These are phyloP conservation scores for Aphaenogaster floridana DNA, from an alignment of 1,140 invertebrate species.

Conservation along the genomic window DNA sequence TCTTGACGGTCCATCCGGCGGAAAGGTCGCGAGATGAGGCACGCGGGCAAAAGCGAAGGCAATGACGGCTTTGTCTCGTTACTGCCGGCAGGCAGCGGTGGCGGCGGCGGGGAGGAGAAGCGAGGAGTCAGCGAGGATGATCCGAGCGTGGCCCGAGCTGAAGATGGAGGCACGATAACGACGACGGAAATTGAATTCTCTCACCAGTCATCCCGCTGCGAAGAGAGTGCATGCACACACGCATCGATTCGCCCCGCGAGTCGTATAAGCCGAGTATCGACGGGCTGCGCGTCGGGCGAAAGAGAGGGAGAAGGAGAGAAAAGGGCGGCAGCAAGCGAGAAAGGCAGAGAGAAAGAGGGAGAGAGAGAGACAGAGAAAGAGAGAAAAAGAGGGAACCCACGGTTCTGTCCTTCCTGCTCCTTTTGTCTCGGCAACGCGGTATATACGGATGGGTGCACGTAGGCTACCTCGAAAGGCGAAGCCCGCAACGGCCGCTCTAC, in stretches of 20 bases:
- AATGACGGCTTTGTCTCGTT: conserved; percentile 64
- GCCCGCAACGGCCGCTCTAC: conserved; percentile 40
- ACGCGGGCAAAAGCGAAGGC: conserved; percentile 46
- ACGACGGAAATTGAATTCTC: conserved; percentile 86
- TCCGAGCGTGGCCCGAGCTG: conserved; percentile 69
- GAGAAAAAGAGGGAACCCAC: conserved; percentile 35
- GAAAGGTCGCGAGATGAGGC: conserved; percentile 57
- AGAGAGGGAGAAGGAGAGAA: conserved; percentile 46
- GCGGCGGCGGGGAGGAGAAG: conserved; percentile 61
- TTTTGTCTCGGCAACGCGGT: conserved; percentile 76
- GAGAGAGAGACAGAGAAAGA: conserved; percentile 74
- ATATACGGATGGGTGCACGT: conserved; percentile 61
- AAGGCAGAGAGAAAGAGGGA: conserved; percentile 67
- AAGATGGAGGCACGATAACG: conserved; percentile 84
- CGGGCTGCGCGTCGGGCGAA: conserved; percentile 61
- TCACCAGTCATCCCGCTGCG: conserved; percentile 83
- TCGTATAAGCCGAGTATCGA: conserved; percentile 74
- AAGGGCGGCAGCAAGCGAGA: conserved; percentile 62
- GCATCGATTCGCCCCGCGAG: conserved; percentile 76
- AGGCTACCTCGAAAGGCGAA: conserved; percentile 56
- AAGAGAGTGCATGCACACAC: conserved; percentile 77
- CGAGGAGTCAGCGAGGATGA: conserved; percentile 72
- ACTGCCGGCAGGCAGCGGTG: conserved; percentile 36
- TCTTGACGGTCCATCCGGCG: conserved; percentile 31
- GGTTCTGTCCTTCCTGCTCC: conserved; percentile 72